Evolutionary conservation across 2,113 vertebrate species (phyloP).

Genomic region (Himantopus leucocephalus): DNA sequence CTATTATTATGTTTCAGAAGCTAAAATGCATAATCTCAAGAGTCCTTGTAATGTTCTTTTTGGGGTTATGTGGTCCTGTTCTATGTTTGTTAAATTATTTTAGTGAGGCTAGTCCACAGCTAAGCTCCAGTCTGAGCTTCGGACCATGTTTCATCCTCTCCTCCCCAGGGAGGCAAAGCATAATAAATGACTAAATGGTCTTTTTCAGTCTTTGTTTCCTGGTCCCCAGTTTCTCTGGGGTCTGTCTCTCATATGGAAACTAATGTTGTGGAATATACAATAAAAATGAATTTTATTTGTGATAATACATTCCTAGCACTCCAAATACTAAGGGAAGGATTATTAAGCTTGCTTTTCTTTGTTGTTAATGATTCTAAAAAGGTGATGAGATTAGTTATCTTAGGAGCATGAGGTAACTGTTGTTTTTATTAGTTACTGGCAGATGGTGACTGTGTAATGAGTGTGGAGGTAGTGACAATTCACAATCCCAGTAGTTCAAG

Average conservation of each 20-base stretch:
- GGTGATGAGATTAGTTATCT: constrained; percentile 33
- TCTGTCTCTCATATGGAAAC: neutral
- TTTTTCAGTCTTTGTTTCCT: neutral
- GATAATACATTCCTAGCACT: neutral
- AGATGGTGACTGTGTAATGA: constrained; percentile 35
- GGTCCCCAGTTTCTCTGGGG: neutral
- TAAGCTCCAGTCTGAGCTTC: neutral
- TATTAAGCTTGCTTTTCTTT: neutral
- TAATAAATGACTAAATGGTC: neutral
- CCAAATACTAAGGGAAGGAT: neutral
- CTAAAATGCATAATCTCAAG: neutral
- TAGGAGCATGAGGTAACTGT: neutral
- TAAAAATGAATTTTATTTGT: neutral
- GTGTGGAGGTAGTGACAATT: constrained; percentile 22
- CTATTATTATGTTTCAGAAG: neutral
- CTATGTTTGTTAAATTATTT: neutral
- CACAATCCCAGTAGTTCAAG: neutral
- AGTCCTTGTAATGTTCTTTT: neutral
- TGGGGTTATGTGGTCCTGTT: neutral
- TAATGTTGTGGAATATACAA: neutral
- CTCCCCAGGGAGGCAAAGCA: neutral
- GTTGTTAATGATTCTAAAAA: neutral
- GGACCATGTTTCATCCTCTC: accelerated
- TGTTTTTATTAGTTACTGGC: constrained; percentile 17
- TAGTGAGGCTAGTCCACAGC: neutral